Evolutionary conservation across 2,113 vertebrate species (phyloP).

Genomic region (Erythrolamprus reginae): DNA sequence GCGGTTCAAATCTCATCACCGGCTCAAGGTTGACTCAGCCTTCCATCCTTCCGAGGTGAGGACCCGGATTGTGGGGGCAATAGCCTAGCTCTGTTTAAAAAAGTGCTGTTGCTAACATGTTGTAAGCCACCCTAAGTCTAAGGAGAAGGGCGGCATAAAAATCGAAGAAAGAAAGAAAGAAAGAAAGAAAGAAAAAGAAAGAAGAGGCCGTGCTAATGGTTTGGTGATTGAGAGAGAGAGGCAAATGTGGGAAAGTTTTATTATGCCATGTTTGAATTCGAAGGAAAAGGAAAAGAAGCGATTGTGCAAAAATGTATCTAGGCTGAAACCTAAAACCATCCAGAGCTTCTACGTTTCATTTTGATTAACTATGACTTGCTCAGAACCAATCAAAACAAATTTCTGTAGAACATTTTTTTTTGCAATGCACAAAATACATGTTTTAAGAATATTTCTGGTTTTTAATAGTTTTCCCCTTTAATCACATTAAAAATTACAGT

Average conservation of each 20-base stretch:
- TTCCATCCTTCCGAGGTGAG: no score
- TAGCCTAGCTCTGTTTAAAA: no score
- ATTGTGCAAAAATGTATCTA: background rate
- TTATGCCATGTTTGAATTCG: background rate
- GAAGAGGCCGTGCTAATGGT: background rate
- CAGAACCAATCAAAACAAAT: background rate
- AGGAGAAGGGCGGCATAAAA: no score
- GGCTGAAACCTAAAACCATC: background rate
- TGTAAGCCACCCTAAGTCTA: no score
- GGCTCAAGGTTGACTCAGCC: no score
- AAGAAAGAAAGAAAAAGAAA: no score
- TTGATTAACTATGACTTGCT: background rate
- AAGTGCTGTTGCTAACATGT: no score
- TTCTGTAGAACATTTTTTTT: background rate
- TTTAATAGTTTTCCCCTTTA: background rate
- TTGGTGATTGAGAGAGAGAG: background rate
- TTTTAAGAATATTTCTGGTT: background rate
- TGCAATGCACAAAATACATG: background rate
- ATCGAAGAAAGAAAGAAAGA: no score
- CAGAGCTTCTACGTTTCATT: background rate
- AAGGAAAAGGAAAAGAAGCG: background rate
- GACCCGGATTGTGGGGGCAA: no score
- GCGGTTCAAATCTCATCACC: no score
- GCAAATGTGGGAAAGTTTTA: background rate
- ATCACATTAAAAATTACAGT: background rate